A percentile compares a stretch with the other conserved stretches of the same genome.
Evolutionary conservation across 1,140 invertebrate species (phyloP).

Genomic region (Elysia chlorotica): DNA sequence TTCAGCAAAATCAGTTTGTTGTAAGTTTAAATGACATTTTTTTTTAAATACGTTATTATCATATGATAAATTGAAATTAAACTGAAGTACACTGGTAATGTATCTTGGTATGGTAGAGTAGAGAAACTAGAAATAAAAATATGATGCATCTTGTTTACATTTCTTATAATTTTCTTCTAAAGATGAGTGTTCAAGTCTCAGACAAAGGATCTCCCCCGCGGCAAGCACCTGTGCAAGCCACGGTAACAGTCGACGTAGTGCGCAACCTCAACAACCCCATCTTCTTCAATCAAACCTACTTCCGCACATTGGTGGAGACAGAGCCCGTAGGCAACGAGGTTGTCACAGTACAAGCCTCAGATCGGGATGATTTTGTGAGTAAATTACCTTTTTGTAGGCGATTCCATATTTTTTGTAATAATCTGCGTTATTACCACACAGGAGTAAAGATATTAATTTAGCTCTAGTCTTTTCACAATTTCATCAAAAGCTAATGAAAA

Average conservation of each 20-base stretch:
- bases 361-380: constrained; percentile 40
- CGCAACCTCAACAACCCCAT: constrained; percentile 74
- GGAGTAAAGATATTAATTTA: too few species aligned
- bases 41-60: neutral
- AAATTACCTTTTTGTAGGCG: too few species aligned
- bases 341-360: constrained; percentile 21
- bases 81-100: neutral
- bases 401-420: too few species aligned
- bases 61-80: neutral
- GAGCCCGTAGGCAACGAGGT: constrained; percentile 25
- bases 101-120: too few species aligned
- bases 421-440: too few species aligned
- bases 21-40: neutral
- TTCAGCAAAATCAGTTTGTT: neutral
- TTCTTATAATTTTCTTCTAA: neutral
- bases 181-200: constrained; percentile 26
- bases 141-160: too few species aligned
- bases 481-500: too few species aligned
- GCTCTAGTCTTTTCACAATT: too few species aligned
- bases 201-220: constrained; percentile 29
- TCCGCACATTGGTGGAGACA: constrained; percentile 34
- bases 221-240: neutral
- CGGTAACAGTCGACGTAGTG: constrained; percentile 79
- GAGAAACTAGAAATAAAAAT: too few species aligned
- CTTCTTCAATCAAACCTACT: constrained; percentile 68